phyloP scores from a whole-genome alignment of 2,797 vertebrate species.

The Rhinichthys osculus region DNA sequence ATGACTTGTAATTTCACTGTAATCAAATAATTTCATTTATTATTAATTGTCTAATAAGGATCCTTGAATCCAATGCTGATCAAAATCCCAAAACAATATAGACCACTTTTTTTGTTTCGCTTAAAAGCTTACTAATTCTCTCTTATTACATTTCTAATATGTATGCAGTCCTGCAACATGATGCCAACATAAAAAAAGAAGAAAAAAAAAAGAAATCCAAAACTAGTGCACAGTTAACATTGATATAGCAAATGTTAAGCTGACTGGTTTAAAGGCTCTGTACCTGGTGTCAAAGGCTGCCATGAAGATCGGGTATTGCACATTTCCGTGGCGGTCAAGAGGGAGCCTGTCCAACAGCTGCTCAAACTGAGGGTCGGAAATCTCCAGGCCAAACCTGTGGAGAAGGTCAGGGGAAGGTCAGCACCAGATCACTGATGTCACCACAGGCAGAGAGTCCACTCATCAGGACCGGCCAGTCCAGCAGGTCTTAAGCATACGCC shows the following conservation, averaged over 20 bases:
- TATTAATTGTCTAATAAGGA: not conserved
- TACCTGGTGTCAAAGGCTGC: slow-evolving; percentile 70
- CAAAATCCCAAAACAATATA: not conserved
- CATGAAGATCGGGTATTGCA: slow-evolving; percentile 73
- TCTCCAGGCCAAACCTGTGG: slow-evolving; percentile 81
- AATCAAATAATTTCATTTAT: not conserved
- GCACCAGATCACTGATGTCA: slow-evolving; percentile 58
- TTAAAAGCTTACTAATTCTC: not conserved
- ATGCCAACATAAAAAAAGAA: not conserved
- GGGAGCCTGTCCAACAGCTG: slow-evolving; percentile 85
- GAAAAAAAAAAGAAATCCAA: not conserved
- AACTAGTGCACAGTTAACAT: not conserved
- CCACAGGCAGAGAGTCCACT: slow-evolving; percentile 60
- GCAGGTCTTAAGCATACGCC: slow-evolving; percentile 86
- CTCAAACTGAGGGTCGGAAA: slow-evolving; percentile 88
- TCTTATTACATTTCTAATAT: slow-evolving; percentile 5
- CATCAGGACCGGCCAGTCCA: slow-evolving; percentile 65
- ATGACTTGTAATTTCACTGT: not conserved
- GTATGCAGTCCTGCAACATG: not conserved
- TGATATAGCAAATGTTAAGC: not conserved
- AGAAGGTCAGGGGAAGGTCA: slow-evolving; percentile 74
- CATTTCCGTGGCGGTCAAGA: slow-evolving; percentile 82
- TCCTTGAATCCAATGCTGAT: not conserved
- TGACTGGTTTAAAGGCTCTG: not conserved
- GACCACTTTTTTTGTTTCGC: not conserved